Evolutionary conservation across 2,888 invertebrate genomes (phyloP).

Genomic region (Microchrysa polita): DNA sequence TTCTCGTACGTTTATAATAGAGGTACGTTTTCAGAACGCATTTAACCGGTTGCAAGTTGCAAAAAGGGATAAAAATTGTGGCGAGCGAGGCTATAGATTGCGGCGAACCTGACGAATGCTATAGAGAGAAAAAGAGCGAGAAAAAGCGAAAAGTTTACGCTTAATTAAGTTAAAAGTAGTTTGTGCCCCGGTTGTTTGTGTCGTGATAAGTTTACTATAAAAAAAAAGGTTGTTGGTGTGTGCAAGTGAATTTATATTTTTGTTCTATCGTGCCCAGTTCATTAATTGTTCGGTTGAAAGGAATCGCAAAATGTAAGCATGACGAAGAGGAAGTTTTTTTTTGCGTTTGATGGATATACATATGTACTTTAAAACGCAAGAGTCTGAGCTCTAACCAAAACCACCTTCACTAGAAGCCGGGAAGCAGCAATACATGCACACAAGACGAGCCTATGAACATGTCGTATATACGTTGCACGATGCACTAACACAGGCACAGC

Average conservation of each 20-base stretch:
- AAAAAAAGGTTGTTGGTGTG: constrained; percentile 10
- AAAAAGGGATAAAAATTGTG: neutral
- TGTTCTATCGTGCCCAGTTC: constrained; percentile 26
- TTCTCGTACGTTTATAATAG: neutral
- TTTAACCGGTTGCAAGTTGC: neutral
- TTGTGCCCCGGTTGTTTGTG: constrained; percentile 39
- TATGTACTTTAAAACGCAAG: neutral
- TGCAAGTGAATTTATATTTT: constrained; percentile 17
- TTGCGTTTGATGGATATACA: neutral
- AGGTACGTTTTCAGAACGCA: constrained; percentile 20
- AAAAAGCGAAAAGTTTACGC: constrained; percentile 40
- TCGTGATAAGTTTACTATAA: constrained; percentile 29
- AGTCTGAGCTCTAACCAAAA: neutral
- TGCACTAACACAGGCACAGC: no score
- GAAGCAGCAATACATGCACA: no score
- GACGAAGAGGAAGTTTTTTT: constrained; percentile 14
- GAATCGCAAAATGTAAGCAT: constrained; percentile 6
- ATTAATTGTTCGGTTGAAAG: constrained; percentile 35
- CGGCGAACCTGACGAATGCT: neutral
- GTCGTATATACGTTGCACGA: no score
- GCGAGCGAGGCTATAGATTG: neutral
- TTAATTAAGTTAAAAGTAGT: constrained; percentile 46
- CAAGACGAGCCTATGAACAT: no score
- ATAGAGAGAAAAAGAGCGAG: no score
- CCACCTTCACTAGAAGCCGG: no score